These are phyloP conservation scores for Teleogryllus oceanicus DNA, from an alignment of 2,888 invertebrate genomes.

Conservation along the genomic window DNA sequence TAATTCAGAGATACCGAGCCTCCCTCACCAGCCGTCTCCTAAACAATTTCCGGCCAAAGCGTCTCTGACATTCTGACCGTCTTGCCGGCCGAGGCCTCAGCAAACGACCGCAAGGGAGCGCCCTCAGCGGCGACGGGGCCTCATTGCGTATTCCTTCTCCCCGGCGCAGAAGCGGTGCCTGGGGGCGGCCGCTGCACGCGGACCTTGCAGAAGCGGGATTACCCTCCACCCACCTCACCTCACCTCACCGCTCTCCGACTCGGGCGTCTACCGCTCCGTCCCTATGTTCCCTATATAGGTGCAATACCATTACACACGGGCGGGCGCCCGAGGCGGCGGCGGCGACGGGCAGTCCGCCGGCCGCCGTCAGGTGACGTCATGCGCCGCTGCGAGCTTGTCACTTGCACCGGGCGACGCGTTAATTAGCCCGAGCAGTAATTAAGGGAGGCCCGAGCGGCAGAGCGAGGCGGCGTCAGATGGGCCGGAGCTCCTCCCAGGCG, in stretches of 20 bases:
- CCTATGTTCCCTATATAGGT: neutral
- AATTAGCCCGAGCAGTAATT: conserved; percentile 30
- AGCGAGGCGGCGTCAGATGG: neutral
- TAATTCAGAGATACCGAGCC: no score
- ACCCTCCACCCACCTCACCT: no score
- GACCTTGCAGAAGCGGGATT: no score
- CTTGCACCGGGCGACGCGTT: conserved; percentile 30
- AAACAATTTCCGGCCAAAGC: no score
- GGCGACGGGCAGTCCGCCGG: neutral
- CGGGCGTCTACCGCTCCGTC: neutral
- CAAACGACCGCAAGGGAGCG: no score
- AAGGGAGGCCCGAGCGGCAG: neutral
- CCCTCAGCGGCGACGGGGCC: no score
- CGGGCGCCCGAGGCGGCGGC: neutral
- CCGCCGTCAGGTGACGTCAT: neutral
- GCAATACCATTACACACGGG: neutral
- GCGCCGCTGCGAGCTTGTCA: conserved; percentile 29
- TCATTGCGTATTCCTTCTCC: no score
- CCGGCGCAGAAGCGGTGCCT: no score
- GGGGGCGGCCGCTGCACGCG: no score
- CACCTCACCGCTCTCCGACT: neutral
- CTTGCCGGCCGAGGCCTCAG: no score
- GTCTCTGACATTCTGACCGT: no score
- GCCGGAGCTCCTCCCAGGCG: neutral
- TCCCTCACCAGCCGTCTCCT: no score